Base-by-base conservation (phyloP, 1,140 invertebrate species). In the Atta cephalotes region DNA sequence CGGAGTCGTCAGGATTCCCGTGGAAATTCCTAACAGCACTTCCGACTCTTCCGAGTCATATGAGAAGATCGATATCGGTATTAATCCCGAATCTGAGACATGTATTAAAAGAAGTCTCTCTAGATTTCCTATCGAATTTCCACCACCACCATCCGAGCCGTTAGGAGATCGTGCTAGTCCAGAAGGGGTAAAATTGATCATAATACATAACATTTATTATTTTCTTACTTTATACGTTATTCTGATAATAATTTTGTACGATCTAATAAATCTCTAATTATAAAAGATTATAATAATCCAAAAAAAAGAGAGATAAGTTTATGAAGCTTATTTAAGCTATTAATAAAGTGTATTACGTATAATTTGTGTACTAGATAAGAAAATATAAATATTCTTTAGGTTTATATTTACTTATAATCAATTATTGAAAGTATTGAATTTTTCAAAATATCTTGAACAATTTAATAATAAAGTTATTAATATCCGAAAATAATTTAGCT, bases 121-220 rank as follows among this genome's bases (percentile, higher is more conserved):
- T 45, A 93, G 86, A 90, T 95, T 94, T 80, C 93, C 94, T 45
- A 90, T 93, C 56, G 92, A 94, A 82, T 94, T 93, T 92, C 90
- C 92, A n/a, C 89, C 88, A 70, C 89, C 92, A 12, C 89, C 90
- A 16, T 66, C 79, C 3, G 95, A 96, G 88, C 97, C 97, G 0
- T 94, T 98, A 28, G 97, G 97, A n/a, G 97, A 97, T 91, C 96
- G 97, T 87, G 96, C 97, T 82, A 98, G 97, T 95, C 97, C 97
- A 2, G 97, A 98, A 95, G 97, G 97, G 85, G 95, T 97, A 88
- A 93, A 87, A 78, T 53, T 77, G 71, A 89, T 89, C 71, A 62
- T 87, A 87, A 76, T 63, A 31, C 72, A 62, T 82, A 81, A 71
- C 51, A 77, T 90, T 89, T 51, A 79, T 74, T 56, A 60, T 21